phyloP scores from a whole-genome alignment of 2,797 vertebrate species.

The Takifugu ocellatus region DNA sequence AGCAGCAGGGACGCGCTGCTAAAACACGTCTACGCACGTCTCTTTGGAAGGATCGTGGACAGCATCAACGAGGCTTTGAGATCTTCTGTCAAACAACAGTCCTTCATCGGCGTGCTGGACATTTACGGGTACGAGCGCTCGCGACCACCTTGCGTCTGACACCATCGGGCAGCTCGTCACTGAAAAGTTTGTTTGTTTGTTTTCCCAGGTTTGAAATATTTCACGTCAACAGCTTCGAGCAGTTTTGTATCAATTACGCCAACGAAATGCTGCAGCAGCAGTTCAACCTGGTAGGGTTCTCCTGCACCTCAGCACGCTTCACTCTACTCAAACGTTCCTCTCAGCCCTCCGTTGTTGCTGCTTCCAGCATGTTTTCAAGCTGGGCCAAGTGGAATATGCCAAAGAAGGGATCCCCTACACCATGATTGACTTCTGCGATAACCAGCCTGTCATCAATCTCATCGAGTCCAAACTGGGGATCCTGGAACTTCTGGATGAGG shows the following conservation, averaged over 20 bases:
- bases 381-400: conserved; percentile 98
- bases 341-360: background rate
- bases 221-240: conserved; percentile 97
- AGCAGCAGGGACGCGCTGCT: conserved; percentile 91
- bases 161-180: background rate
- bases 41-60: conserved; percentile 90
- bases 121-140: conserved; percentile 88
- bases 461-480: conserved; percentile 94
- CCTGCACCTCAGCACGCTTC: conserved; percentile 27
- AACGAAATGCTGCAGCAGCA: conserved; percentile 99
- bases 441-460: conserved; percentile 95
- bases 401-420: conserved; percentile 97
- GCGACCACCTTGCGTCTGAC: background rate
- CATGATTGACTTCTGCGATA: conserved; percentile 97
- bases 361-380: conserved; percentile 93
- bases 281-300: conserved; percentile 89
- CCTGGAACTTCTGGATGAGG: conserved; percentile 94
- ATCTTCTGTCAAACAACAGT: conserved; percentile 82
- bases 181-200: background rate
- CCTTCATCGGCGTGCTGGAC: conserved; percentile 95
- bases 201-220: conserved; percentile 92
- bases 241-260: conserved; percentile 99
- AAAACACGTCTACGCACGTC: conserved; percentile 91
- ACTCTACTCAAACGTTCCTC: background rate
- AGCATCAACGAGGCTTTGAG: conserved; percentile 87